A percentile compares a stretch with the other conserved stretches of the same genome.
These are phyloP conservation scores for Oxyura jamaicensis DNA, from an alignment of 2,113 vertebrate species.

Conservation along the genomic window DNA sequence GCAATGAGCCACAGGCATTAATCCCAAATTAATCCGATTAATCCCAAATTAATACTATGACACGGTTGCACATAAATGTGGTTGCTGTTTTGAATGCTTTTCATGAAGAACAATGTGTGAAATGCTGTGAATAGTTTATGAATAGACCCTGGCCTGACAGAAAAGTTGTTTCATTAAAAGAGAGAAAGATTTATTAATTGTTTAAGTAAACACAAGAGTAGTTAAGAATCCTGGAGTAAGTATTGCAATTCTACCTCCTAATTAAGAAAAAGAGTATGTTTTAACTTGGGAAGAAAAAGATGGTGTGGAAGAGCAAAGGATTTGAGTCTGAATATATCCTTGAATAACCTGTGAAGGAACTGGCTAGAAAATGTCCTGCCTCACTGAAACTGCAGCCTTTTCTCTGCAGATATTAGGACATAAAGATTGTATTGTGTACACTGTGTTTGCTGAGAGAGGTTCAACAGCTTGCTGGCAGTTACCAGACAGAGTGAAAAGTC, in stretches of 20 bases:
- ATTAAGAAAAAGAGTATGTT: not conserved
- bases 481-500: not conserved
- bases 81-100: not conserved
- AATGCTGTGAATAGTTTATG: not conserved
- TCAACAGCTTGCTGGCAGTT: not conserved
- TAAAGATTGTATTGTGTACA: not conserved
- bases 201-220: not conserved
- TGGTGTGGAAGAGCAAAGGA: not conserved
- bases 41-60: not conserved
- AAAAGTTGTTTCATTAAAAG: not conserved
- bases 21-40: not conserved
- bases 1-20: not conserved
- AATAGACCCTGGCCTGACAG: not conserved
- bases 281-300: not conserved
- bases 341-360: rapidly evolving
- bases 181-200: not conserved
- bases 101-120: not conserved
- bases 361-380: not conserved
- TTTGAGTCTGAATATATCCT: not conserved
- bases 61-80: not conserved
- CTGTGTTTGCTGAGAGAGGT: not conserved
- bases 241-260: not conserved
- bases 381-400: not conserved
- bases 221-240: not conserved
- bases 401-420: not conserved